A percentile compares a stretch with the other conserved stretches of the same genome.
Evolutionary conservation across 2,888 invertebrate species (phyloP).

Genomic region (Antitype chi): DNA sequence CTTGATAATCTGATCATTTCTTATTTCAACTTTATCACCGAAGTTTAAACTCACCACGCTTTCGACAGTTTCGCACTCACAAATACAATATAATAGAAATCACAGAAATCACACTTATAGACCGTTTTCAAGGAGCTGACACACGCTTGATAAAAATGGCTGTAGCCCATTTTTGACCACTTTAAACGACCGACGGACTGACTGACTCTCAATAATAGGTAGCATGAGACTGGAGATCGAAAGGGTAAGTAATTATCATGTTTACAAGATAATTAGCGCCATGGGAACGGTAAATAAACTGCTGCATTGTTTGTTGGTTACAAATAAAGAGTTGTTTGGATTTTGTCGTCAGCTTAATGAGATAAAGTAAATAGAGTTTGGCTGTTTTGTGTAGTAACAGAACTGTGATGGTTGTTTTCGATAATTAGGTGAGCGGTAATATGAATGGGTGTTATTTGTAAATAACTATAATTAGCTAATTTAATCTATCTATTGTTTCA

Average conservation of each 20-base stretch:
- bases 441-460: neutral
- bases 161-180: conserved; percentile 65
- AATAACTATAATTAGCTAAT: conserved; percentile 11
- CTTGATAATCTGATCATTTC: too few relatives aligned
- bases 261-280: conserved; percentile 40
- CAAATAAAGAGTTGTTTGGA: conserved; percentile 28
- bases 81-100: conserved; percentile 52
- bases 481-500: neutral
- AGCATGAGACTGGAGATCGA: neutral
- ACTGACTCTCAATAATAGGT: neutral
- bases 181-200: neutral
- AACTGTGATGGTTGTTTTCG: neutral
- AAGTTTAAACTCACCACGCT: conserved; percentile 52
- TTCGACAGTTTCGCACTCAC: conserved; percentile 53
- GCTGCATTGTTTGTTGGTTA: conserved; percentile 43
- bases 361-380: neutral
- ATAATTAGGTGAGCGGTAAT: conserved; percentile 2
- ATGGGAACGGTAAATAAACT: conserved; percentile 52
- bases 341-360: conserved; percentile 7
- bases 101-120: conserved; percentile 42
- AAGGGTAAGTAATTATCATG: conserved; percentile 32
- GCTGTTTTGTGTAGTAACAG: neutral
- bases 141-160: conserved; percentile 35
- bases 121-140: conserved; percentile 1
- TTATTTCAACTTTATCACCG: neutral